Conservation (phyloP, 2,888 invertebrate genomes). For the Trachelus stipa region DNA sequence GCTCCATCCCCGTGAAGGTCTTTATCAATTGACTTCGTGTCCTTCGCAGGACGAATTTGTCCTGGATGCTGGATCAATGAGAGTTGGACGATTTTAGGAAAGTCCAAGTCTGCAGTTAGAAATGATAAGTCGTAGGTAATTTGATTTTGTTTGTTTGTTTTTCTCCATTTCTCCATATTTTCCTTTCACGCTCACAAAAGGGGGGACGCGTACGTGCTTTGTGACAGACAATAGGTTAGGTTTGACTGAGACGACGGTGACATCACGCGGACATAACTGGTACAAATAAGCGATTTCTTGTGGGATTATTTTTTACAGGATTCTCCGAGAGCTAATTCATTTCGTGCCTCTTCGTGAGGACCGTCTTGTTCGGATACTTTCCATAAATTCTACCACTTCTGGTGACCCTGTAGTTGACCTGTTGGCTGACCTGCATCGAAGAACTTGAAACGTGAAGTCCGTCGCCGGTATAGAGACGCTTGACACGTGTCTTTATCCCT, state of each 20-base stretch:
- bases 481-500: constrained; percentile 47
- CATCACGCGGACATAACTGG: not conserved
- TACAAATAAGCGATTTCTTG: not conserved
- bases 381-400: constrained; percentile 62
- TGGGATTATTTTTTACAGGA: not conserved
- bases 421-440: constrained; percentile 37
- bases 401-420: constrained; percentile 56
- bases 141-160: not conserved
- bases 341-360: constrained; percentile 22
- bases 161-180: not conserved
- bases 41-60: not conserved
- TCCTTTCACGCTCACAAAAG: not conserved
- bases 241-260: not conserved
- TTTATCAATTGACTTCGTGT: constrained; percentile 38
- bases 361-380: constrained; percentile 51
- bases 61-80: not conserved
- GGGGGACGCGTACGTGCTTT: not conserved
- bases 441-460: constrained; percentile 47
- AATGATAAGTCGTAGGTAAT: not conserved
- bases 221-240: not conserved
- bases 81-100: not conserved
- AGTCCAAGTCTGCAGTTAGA: not conserved
- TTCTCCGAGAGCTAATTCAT: not conserved
- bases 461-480: constrained; percentile 55
- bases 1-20: constrained; percentile 29